Conservation (phyloP, 2,888 invertebrate genomes). For the Scaptodrosophila latifasciaeformis region DNA sequence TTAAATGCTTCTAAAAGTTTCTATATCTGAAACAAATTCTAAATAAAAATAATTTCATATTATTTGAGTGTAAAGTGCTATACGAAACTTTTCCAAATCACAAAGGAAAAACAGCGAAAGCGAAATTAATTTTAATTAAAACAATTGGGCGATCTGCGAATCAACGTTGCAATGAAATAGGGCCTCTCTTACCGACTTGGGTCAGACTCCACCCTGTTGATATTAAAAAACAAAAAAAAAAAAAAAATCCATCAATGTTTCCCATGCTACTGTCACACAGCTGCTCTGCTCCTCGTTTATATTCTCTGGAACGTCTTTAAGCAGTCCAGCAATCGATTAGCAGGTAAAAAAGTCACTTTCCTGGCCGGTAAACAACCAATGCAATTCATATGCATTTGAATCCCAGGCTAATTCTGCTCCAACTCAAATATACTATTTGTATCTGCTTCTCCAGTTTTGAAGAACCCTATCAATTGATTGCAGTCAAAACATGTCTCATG, state of each 20-base stretch:
- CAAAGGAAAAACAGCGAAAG: too few relatives aligned
- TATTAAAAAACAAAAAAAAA: too few relatives aligned
- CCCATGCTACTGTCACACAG: constrained; percentile 7
- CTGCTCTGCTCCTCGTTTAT: not conserved
- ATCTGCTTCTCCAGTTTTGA: not conserved
- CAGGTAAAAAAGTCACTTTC: not conserved
- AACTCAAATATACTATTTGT: not conserved
- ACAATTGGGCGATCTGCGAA: too few relatives aligned
- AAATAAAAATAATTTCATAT: too few relatives aligned
- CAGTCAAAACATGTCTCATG: constrained; percentile 35
- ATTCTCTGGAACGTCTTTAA: constrained; percentile 21
- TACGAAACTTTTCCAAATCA: too few relatives aligned
- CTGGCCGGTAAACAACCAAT: not conserved
- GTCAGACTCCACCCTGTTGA: too few relatives aligned
- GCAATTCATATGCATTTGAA: not conserved
- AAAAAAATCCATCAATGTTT: constrained; percentile 28
- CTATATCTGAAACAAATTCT: too few relatives aligned
- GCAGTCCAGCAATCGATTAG: not conserved
- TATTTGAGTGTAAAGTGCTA: too few relatives aligned
- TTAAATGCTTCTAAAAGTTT: too few relatives aligned
- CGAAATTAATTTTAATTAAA: too few relatives aligned
- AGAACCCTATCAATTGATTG: not conserved
- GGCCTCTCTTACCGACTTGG: too few relatives aligned
- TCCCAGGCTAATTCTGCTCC: not conserved
- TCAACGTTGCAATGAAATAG: too few relatives aligned